These are phyloP conservation scores for Malurus cyaneus DNA, from an alignment of 2,113 vertebrate genomes.

Conservation along the genomic window DNA sequence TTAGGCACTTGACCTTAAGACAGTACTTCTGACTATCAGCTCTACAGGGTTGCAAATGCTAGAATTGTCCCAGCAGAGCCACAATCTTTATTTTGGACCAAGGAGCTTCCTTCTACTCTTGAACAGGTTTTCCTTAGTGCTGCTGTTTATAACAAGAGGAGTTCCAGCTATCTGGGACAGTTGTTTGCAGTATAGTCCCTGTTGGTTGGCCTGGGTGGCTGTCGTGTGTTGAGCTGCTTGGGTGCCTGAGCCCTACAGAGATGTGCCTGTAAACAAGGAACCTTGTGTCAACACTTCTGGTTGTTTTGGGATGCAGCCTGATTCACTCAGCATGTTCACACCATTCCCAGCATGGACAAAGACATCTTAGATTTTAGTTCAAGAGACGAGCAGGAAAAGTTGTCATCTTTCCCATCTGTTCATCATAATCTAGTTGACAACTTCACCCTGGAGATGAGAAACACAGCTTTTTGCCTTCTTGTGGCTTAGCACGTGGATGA, in stretches of 20 bases:
- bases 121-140: background rate
- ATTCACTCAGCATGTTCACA: background rate
- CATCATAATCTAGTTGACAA: background rate
- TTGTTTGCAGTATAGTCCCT: background rate
- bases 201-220: background rate
- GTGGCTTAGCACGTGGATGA: background rate
- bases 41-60: background rate
- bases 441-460: slow-evolving; percentile 8
- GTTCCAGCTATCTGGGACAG: background rate
- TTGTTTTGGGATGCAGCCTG: background rate
- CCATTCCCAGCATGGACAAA: background rate
- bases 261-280: background rate
- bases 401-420: slow-evolving; percentile 9
- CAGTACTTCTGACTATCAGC: background rate
- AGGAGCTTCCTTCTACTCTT: background rate
- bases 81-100: background rate
- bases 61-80: background rate
- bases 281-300: background rate
- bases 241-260: background rate
- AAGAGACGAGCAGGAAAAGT: background rate
- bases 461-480: background rate
- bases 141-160: background rate
- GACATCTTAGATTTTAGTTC: background rate
- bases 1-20: background rate
- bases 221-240: background rate